These are phyloP conservation scores for Oikopleura dioica DNA, from an alignment of 23 tunicate genomes.

Conservation along the genomic window DNA sequence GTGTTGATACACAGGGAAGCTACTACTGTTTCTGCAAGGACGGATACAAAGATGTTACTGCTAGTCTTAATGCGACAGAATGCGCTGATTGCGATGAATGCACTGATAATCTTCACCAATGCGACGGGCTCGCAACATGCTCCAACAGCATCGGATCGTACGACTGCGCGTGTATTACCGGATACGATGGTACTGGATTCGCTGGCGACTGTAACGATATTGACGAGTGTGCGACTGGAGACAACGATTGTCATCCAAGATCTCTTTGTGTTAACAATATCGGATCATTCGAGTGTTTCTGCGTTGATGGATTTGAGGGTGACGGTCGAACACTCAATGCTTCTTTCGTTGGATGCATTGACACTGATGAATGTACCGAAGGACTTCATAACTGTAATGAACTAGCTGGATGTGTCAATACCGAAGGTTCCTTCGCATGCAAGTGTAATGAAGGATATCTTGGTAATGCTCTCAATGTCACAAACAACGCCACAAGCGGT, in stretches of 20 bases:
- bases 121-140: not conserved
- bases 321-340: not conserved
- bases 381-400: not conserved
- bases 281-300: not conserved
- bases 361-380: not conserved
- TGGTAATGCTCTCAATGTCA: not conserved
- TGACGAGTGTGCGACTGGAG: not conserved
- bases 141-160: not conserved
- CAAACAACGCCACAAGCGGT: not conserved
- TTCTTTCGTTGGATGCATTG: not conserved
- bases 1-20: not conserved
- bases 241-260: not conserved
- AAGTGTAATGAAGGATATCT: not conserved
- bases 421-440: not conserved
- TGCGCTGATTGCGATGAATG: not conserved
- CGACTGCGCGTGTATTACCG: not conserved
- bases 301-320: not conserved
- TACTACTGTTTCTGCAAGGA: not conserved
- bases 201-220: not conserved
- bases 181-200: not conserved
- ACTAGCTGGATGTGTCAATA: not conserved
- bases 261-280: not conserved
- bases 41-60: slow-evolving; percentile 1
- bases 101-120: not conserved
- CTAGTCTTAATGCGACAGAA: not conserved